These are phyloP conservation scores for Meta bourneti DNA, from an alignment of 2,888 invertebrate species.

Conservation along the genomic window DNA sequence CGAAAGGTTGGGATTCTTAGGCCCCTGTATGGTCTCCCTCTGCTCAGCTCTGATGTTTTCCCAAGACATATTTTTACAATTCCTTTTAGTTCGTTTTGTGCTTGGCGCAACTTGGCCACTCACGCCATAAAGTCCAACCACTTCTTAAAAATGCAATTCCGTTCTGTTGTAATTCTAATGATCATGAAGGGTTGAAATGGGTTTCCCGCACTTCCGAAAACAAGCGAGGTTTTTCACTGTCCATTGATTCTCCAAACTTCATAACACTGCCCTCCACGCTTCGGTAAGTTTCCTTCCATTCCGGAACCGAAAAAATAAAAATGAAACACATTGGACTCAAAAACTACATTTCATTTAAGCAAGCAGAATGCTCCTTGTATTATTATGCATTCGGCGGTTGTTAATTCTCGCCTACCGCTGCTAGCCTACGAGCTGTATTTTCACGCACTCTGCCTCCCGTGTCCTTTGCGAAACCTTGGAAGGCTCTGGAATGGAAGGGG, in stretches of 20 bases:
- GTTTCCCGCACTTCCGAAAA: not conserved
- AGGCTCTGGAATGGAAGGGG: not conserved
- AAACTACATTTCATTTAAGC: not conserved
- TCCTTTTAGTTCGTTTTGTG: no score
- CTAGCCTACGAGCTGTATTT: not conserved
- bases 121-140: no score
- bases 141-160: no score
- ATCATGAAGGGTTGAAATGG: no score
- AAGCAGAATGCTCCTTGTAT: not conserved
- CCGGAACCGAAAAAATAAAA: not conserved
- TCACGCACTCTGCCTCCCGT: not conserved
- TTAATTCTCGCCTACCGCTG: not conserved
- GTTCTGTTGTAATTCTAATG: no score
- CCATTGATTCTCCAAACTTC: not conserved
- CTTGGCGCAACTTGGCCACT: no score
- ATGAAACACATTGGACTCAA: not conserved
- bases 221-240: not conserved
- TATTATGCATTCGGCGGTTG: not conserved
- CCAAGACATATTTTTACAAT: no score
- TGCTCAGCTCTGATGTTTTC: no score
- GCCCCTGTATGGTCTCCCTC: no score
- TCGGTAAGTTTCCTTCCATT: not conserved
- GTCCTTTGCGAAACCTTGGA: slow-evolving; percentile 9
- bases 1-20: no score
- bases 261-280: not conserved